A percentile compares a stretch with the other conserved stretches of the same genome.
Conservation (phyloP, 2,113 vertebrate genomes). For the Tiliqua scincoides region DNA sequence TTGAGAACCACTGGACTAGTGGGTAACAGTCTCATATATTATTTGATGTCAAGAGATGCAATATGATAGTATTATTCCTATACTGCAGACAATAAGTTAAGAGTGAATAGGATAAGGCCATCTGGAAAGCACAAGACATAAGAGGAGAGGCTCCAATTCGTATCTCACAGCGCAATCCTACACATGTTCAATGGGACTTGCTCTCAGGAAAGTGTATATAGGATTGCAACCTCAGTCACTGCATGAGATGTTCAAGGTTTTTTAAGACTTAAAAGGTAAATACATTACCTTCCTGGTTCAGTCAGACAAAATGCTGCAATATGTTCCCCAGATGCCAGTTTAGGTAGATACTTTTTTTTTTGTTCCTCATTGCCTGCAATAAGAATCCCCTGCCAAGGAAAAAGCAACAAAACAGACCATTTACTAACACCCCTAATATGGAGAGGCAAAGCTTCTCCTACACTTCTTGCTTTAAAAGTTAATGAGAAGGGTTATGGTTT, state of each 20-base stretch:
- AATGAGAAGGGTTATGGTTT: too few relatives aligned
- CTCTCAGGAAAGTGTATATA: too few relatives aligned
- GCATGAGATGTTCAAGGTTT: background rate
- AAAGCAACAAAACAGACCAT: conserved; percentile 8
- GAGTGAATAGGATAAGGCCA: background rate
- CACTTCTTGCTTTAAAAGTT: background rate
- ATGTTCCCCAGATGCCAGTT: conserved; percentile 89
- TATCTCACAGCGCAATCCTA: background rate
- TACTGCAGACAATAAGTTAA: background rate
- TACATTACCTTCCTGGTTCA: conserved; percentile 88
- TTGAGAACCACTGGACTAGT: too few relatives aligned
- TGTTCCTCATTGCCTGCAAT: conserved; percentile 92
- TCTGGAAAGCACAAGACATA: background rate
- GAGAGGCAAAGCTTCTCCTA: background rate
- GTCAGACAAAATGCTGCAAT: conserved; percentile 96
- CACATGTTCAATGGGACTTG: too few relatives aligned
- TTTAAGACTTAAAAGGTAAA: background rate
- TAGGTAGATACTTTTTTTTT: conserved; percentile 93
- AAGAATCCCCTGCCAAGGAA: conserved; percentile 86
- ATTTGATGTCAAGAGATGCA: background rate
- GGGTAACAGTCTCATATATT: too few relatives aligned
- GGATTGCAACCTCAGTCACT: background rate
- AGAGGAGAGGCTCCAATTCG: background rate
- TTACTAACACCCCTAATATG: background rate
- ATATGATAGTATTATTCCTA: background rate